Conservation (phyloP, 1,140 invertebrate genomes). For the Ceratina australensis region DNA sequence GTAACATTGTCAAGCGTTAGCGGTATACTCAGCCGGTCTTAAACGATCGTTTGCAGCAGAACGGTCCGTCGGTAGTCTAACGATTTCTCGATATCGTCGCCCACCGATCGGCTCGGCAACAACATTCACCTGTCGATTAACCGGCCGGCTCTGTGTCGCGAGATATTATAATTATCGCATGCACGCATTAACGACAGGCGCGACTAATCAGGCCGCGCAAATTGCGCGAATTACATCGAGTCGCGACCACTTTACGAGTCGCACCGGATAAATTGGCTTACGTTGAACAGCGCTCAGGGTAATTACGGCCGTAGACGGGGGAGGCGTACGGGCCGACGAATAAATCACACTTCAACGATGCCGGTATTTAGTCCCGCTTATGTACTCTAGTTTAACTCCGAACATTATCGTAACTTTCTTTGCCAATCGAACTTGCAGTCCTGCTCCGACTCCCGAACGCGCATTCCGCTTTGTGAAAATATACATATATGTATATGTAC, state of each 20-base stretch:
- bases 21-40: too few species aligned
- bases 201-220: slow-evolving; percentile 49
- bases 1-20: too few species aligned
- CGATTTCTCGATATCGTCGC: neutral
- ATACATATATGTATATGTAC: too few species aligned
- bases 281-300: slow-evolving; percentile 41
- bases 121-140: slow-evolving; percentile 30
- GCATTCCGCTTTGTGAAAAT: neutral
- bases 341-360: slow-evolving; percentile 74
- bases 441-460: neutral
- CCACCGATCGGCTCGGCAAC: neutral
- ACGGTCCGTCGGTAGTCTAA: neutral
- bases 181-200: slow-evolving; percentile 40
- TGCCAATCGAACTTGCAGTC: neutral
- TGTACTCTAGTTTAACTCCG: slow-evolving; percentile 15
- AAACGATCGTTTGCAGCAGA: neutral
- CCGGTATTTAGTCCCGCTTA: slow-evolving; percentile 14
- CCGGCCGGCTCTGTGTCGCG: slow-evolving; percentile 1
- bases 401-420: slow-evolving; percentile 1
- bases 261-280: slow-evolving; percentile 59
- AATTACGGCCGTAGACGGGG: slow-evolving; percentile 52
- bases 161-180: slow-evolving; percentile 45
- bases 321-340: slow-evolving; percentile 53
- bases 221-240: slow-evolving; percentile 45
- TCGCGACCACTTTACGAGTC: slow-evolving; percentile 37